A percentile compares a stretch with the other conserved stretches of the same genome.
These are phyloP conservation scores for Heliconius melpomene DNA, from an alignment of 1,140 invertebrate species.

Conservation along the genomic window DNA sequence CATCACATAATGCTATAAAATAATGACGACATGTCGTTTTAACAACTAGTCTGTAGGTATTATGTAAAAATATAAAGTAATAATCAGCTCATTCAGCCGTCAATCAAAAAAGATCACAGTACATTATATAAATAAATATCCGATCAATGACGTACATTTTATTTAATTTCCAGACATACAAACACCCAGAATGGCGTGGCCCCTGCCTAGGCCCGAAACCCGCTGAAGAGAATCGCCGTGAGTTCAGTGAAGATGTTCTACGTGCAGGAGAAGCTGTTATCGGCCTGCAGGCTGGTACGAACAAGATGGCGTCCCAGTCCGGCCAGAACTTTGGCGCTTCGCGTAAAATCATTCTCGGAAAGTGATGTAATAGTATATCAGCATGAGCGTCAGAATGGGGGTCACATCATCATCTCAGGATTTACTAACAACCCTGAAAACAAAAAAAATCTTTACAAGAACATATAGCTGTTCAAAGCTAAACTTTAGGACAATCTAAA, in stretches of 20 bases:
- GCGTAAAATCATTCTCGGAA: constrained; percentile 91
- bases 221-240: constrained; percentile 91
- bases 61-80: no score
- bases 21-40: background rate
- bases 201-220: constrained; percentile 92
- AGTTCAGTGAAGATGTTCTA: constrained; percentile 94
- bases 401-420: no score
- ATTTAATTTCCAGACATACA: constrained; percentile 86
- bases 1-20: background rate
- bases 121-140: no score
- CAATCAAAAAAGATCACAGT: no score
- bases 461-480: no score
- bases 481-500: no score
- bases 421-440: no score
- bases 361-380: constrained; percentile 79
- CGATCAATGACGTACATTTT: no score
- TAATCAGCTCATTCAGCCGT: no score
- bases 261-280: constrained; percentile 92
- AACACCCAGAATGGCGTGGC: constrained; percentile 92
- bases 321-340: constrained; percentile 95
- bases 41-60: no score
- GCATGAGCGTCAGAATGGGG: no score
- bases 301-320: constrained; percentile 93
- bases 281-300: constrained; percentile 95
- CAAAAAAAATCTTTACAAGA: no score